Base-by-base conservation (phyloP, 2,888 invertebrate species). In the Falcaria lacertinaria region DNA sequence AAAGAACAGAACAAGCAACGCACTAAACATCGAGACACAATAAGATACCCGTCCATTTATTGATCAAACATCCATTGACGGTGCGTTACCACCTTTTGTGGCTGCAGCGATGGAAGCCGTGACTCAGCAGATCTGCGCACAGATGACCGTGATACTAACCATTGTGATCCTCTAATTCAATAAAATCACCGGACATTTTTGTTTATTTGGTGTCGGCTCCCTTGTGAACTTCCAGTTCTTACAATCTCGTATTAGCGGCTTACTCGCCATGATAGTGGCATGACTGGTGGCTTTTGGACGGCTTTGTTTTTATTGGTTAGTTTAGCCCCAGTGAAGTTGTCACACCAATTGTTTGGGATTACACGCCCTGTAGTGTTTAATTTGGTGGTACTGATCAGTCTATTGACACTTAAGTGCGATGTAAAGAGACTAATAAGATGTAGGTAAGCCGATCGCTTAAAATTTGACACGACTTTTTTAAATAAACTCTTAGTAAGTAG, bases 121-220 rank as follows among this genome's bases (percentile, higher is more conserved):
- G 88, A 88, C 57, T 71, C 78, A 69, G 86, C 87, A 76, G 61
- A 74, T 74, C 66, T 53, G 56, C 54, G 48, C 52, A 54, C 50
- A 47, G 60, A 57, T 64, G 64, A 65, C 69, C 73, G 63, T 62
- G 69, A 71, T 73, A 63, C 60, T 57, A 65, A n/a, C 74, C 74
- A 87, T 85, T 87, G 87, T 88, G 84, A 83, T 80, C 85, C 69
- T 73, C 82, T 89, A 89, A 89, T 88, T 89, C 88, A 89, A 89
- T 89, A 86, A 88, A 85, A 87, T 85, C 85, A 81, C 80, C 70
- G 76, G 74, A 78, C 80, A 87, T 85, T 86, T 82, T 86, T 83
- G 84, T 88, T 86, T 87, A 80, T 85, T 85, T 83, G 60, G 48
- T 39, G 77, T 74, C 80, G 81, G 83, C 74, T 76, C 76, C 79